Evolutionary conservation across 2,797 vertebrate genomes (phyloP), one percentile per base, ranked within the genome.

Genomic region (Morelia viridis): DNA sequence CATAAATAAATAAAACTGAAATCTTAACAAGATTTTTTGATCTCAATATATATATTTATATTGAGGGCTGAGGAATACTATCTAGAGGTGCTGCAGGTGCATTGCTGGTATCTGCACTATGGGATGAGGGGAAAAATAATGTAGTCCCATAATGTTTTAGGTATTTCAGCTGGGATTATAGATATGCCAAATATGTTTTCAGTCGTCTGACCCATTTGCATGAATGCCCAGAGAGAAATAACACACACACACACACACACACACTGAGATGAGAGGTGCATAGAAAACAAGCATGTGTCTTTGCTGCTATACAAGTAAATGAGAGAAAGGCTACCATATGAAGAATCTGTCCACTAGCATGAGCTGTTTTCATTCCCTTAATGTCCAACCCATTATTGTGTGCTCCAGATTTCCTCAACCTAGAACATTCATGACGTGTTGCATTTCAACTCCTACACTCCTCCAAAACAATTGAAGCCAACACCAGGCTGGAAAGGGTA

Each of bases 321-420:
- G n/a, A 31, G 53, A 71, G 7, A 9, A 22, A 19, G 84, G 1
- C 0, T 53, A 24, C 7, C 11, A 89, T 76, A 87, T 85, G 8
- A 12, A 92, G 50, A 26, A 5, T 86, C 4, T 58, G 3, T 1
- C 0, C 60, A 24, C 15, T 88, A 93, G 65, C 35, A 87, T 92
- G 58, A 87, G 60, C 64, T 87, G 28, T 90, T 93, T 58, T 13
- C 12, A 50, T 24, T 89, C 94, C 6, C 53, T 58, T 71, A 41
- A 41, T 22, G 12, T 9, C 19, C 7, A 91, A n/a, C 2, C 8
- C 24, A 12, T 76, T 57, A 15, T 31, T 84, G 35, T 76, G 10
- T n/a, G 12, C 26, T 86, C 64, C 31, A 61, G 57, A 19, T 58
- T 46, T 68, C 57, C 15, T 56, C 15, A 35, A 31, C 28, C 71